Evolutionary conservation across 2,113 vertebrate genomes (phyloP).

Genomic region (Callionymus lyra): DNA sequence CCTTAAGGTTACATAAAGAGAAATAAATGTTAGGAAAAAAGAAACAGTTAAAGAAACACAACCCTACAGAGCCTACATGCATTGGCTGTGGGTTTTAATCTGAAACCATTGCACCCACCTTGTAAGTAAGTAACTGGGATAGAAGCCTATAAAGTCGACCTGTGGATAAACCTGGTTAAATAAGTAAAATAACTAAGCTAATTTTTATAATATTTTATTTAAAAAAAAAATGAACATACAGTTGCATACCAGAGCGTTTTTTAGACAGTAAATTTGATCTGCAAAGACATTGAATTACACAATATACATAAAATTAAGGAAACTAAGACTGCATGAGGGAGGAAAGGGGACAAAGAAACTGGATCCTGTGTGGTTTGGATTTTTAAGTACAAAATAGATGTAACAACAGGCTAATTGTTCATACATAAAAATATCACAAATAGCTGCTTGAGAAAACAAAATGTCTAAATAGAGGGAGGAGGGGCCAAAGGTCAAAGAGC

Average conservation of each 20-base stretch:
- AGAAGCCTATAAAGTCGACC: constrained; percentile 51
- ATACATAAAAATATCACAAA: no score
- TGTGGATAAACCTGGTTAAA: constrained; percentile 65
- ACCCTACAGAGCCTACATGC: constrained; percentile 67
- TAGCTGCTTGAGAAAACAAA: no score
- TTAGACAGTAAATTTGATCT: constrained; percentile 56
- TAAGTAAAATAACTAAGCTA: constrained; percentile 69
- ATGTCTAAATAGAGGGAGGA: background rate
- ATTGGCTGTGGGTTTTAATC: constrained; percentile 58
- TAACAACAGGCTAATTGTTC: no score
- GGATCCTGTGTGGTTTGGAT: constrained; percentile 36
- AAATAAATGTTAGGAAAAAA: constrained; percentile 1
- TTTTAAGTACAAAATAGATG: no score
- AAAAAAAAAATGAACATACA: constrained; percentile 72
- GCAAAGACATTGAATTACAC: constrained; percentile 62
- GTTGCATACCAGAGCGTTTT: constrained; percentile 64
- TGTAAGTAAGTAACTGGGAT: constrained; percentile 46
- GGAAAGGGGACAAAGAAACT: constrained; percentile 40
- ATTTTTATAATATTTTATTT: constrained; percentile 68
- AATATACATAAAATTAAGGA: constrained; percentile 62
- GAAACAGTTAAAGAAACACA: constrained; percentile 24
- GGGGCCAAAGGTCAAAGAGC: constrained; percentile 20
- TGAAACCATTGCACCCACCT: constrained; percentile 58
- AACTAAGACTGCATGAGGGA: constrained; percentile 38
- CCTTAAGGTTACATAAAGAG: constrained; percentile 49